Evolutionary conservation across 2,797 vertebrate genomes (phyloP).

Genomic region (Xyrichtys novacula): DNA sequence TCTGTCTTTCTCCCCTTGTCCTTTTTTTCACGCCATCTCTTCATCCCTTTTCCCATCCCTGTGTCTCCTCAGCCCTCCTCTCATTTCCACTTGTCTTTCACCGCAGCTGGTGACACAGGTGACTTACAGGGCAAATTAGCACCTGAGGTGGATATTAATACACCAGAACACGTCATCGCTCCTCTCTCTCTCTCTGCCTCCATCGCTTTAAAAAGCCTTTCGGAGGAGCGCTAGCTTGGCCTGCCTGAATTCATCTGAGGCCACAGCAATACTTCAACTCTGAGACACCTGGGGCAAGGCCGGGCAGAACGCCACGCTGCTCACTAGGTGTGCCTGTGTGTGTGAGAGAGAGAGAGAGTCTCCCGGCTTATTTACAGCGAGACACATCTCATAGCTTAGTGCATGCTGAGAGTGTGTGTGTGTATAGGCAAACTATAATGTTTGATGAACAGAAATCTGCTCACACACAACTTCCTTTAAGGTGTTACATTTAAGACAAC

Average conservation of each 20-base stretch:
- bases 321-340: conserved; percentile 15
- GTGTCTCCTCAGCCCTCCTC: conserved; percentile 22
- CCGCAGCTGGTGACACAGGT: conserved; percentile 45
- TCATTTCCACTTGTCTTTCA: conserved; percentile 51
- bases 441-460: conserved; percentile 26
- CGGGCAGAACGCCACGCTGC: conserved; percentile 51
- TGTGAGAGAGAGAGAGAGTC: too few species aligned
- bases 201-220: conserved; percentile 59
- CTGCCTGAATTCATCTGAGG: conserved; percentile 57
- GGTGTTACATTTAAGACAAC: conserved; percentile 1
- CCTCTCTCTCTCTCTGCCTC: conserved; percentile 13
- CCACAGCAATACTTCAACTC: conserved; percentile 60
- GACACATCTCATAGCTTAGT: conserved; percentile 36
- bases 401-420: conserved; percentile 34
- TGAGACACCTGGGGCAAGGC: conserved; percentile 62
- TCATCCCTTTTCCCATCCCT: conserved; percentile 5
- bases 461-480: conserved; percentile 12
- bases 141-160: conserved; percentile 58
- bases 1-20: conserved; percentile 33
- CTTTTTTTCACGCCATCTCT: conserved; percentile 23
- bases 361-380: conserved; percentile 58
- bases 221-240: conserved; percentile 62
- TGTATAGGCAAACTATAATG: background rate
- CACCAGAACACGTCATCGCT: conserved; percentile 55
- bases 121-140: conserved; percentile 65